phyloP scores from a whole-genome alignment of 2,888 invertebrate species.

The Doris montereyensis region DNA sequence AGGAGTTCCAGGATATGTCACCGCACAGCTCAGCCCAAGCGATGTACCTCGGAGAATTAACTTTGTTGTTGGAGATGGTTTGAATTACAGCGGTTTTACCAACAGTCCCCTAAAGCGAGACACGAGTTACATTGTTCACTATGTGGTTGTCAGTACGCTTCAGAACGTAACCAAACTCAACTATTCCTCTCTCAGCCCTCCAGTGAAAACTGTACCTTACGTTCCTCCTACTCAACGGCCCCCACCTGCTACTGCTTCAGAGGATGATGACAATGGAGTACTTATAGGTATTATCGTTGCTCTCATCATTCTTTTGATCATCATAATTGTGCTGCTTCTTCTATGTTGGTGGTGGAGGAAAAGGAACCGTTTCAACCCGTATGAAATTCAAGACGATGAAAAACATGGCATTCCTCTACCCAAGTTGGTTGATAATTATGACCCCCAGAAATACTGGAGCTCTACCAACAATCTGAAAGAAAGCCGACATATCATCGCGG shows the following conservation, averaged over 20 bases:
- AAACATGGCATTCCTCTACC: conserved; percentile 48
- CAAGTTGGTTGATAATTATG: conserved; percentile 52
- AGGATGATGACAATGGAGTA: conserved; percentile 26
- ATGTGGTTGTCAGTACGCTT: conserved; percentile 82
- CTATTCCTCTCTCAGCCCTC: conserved; percentile 75
- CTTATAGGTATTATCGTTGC: conserved; percentile 47
- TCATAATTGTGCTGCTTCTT: conserved; percentile 55
- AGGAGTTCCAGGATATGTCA: conserved; percentile 58
- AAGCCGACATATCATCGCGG: conserved; percentile 57
- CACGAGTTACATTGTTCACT: conserved; percentile 79
- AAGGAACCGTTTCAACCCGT: conserved; percentile 35
- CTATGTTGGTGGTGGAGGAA: conserved; percentile 51
- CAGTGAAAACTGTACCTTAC: conserved; percentile 38
- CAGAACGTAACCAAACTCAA: conserved; percentile 79
- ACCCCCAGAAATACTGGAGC: conserved; percentile 62
- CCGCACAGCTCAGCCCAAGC: conserved; percentile 82
- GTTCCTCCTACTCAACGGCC: not conserved
- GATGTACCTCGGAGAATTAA: conserved; percentile 76
- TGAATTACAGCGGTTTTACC: conserved; percentile 82
- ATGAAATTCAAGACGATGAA: conserved; percentile 42
- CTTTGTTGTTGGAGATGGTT: conserved; percentile 86
- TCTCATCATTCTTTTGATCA: conserved; percentile 47
- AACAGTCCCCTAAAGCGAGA: conserved; percentile 83
- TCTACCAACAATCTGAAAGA: conserved; percentile 53
- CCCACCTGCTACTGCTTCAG: not conserved